A percentile compares a stretch with the other conserved stretches of the same genome.
phyloP scores from a whole-genome alignment of 2,888 invertebrate genomes.

The Conchocele bisecta region DNA sequence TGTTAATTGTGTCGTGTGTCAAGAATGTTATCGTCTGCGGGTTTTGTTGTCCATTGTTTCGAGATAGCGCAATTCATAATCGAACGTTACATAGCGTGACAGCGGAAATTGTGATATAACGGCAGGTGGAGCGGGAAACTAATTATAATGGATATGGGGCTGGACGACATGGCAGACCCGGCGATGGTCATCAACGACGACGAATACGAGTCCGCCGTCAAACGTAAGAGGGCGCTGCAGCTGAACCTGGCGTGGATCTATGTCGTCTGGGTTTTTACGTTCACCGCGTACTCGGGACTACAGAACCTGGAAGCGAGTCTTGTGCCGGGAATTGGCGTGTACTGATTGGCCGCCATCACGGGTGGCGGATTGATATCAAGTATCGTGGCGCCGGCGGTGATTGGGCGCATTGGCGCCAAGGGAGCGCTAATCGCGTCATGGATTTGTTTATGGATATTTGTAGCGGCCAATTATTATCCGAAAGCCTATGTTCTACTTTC shows the following conservation, averaged over 20 bases:
- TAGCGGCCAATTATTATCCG: constrained; percentile 66
- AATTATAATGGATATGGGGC: constrained; percentile 20
- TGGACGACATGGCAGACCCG: constrained; percentile 36
- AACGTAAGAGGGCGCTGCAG: constrained; percentile 32
- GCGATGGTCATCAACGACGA: constrained; percentile 24
- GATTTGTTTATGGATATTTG: constrained; percentile 61
- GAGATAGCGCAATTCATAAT: too few relatives aligned
- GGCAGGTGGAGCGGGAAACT: not conserved
- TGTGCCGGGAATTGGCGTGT: constrained; percentile 62
- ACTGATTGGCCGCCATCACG: constrained; percentile 66
- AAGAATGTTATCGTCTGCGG: too few relatives aligned
- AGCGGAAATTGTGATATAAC: too few relatives aligned
- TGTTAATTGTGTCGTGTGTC: too few relatives aligned
- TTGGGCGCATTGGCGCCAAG: constrained; percentile 62
- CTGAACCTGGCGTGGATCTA: constrained; percentile 59
- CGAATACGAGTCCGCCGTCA: constrained; percentile 23
- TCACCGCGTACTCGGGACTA: constrained; percentile 65
- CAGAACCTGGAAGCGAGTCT: constrained; percentile 66
- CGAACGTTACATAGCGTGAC: too few relatives aligned
- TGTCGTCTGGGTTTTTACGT: constrained; percentile 65
- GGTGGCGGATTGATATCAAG: constrained; percentile 66
- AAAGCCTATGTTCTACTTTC: constrained; percentile 60
- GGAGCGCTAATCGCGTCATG: constrained; percentile 62
- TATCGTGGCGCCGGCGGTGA: constrained; percentile 65
- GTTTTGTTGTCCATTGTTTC: too few relatives aligned